Conservation (phyloP, 2,113 vertebrate species). For the Solea senegalensis region DNA sequence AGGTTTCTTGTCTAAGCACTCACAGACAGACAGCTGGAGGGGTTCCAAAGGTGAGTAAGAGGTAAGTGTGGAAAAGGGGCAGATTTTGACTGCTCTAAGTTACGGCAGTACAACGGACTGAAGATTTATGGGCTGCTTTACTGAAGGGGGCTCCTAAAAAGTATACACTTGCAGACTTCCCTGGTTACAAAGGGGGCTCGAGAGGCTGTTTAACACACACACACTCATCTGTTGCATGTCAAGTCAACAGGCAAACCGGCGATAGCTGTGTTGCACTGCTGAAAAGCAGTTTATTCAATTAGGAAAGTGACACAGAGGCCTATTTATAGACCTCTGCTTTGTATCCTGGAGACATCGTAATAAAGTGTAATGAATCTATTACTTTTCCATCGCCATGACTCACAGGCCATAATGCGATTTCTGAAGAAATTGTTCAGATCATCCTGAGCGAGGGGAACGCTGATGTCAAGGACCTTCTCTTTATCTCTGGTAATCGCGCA, state of each 20-base stretch:
- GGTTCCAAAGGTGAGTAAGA: constrained; percentile 65
- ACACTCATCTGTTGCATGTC: constrained; percentile 65
- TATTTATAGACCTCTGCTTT: constrained; percentile 18
- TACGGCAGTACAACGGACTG: constrained; percentile 32
- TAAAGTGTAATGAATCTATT: constrained; percentile 3
- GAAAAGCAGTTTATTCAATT: constrained; percentile 38
- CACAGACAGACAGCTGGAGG: constrained; percentile 61
- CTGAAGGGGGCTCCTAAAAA: constrained; percentile 66
- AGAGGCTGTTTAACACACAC: constrained; percentile 58
- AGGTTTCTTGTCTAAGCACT: constrained; percentile 57
- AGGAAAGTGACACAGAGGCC: constrained; percentile 29
- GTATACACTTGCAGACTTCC: constrained; percentile 61
- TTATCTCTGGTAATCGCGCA: constrained; percentile 2
- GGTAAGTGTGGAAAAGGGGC: constrained; percentile 68
- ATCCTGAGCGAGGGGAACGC: background rate
- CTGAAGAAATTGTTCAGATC: background rate
- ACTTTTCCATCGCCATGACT: constrained; percentile 11
- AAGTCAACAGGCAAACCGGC: constrained; percentile 49
- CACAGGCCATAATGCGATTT: background rate
- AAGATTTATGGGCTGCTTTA: constrained; percentile 69
- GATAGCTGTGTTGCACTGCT: constrained; percentile 32
- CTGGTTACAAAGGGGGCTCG: constrained; percentile 58
- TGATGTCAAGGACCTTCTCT: constrained; percentile 10
- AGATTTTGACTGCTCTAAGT: constrained; percentile 47
- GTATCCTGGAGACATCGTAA: constrained; percentile 4